phyloP scores from a whole-genome alignment of 2,888 invertebrate genomes.

The Venusia cambrica region DNA sequence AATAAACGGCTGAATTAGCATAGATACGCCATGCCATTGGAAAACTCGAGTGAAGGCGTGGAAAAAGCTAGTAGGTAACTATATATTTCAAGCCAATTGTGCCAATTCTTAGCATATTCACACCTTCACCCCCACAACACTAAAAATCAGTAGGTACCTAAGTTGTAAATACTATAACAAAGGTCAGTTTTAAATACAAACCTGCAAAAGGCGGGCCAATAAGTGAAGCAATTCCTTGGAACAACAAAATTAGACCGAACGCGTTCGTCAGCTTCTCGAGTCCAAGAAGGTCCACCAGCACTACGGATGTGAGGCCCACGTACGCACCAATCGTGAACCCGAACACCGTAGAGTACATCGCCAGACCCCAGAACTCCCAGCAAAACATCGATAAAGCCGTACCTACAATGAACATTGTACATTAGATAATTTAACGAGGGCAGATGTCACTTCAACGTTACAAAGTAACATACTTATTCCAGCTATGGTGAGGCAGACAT shows the following conservation, averaged over 20 bases:
- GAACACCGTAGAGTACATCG: conserved; percentile 89
- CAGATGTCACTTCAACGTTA: not conserved
- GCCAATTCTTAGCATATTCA: no score
- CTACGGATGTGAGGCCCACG: conserved; percentile 97
- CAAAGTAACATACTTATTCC: conserved; percentile 87
- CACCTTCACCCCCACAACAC: no score
- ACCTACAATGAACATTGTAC: conserved; percentile 69
- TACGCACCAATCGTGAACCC: conserved; percentile 97
- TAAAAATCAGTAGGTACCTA: no score
- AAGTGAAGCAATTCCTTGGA: conserved; percentile 96
- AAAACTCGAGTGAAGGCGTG: no score
- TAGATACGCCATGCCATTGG: no score
- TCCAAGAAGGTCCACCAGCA: conserved; percentile 96
- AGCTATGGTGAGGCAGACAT: conserved; percentile 91
- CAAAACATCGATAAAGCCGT: conserved; percentile 91
- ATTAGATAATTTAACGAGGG: not conserved
- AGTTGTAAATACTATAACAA: no score
- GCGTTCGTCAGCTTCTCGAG: conserved; percentile 96
- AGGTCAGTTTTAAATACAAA: conserved; percentile 49
- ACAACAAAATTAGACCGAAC: conserved; percentile 94
- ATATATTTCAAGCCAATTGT: no score
- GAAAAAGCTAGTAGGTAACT: no score
- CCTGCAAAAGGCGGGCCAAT: conserved; percentile 97
- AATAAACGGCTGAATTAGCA: no score
- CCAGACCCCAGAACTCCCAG: conserved; percentile 85